Conservation (phyloP, 2,113 vertebrate species). For the Bostrychus sinensis region DNA sequence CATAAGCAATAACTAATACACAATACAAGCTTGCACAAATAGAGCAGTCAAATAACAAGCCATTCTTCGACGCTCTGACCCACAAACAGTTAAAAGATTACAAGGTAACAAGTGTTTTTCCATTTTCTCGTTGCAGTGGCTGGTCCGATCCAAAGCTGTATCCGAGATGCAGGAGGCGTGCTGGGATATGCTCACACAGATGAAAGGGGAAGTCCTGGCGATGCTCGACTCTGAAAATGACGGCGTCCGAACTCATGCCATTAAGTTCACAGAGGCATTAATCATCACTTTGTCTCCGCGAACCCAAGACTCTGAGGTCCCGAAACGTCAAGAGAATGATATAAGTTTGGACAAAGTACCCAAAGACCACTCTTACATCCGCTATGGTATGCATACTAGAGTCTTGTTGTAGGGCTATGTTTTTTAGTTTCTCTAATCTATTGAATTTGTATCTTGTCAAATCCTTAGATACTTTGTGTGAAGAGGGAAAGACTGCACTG, state of each 20-base stretch:
- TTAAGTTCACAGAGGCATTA: constrained; percentile 93
- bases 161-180: constrained; percentile 91
- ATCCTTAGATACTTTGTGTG: constrained; percentile 81
- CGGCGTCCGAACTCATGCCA: constrained; percentile 92
- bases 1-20: no score
- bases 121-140: constrained; percentile 82
- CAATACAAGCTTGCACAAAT: no score
- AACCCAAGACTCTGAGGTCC: constrained; percentile 86
- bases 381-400: constrained; percentile 77
- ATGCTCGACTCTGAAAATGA: constrained; percentile 94
- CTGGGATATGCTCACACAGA: constrained; percentile 92
- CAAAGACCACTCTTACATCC: constrained; percentile 89
- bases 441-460: neutral
- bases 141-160: constrained; percentile 85
- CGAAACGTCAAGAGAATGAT: constrained; percentile 88
- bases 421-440: neutral
- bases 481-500: constrained; percentile 87
- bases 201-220: constrained; percentile 89
- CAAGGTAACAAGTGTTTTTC: no score
- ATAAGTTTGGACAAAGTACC: constrained; percentile 92
- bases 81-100: neutral
- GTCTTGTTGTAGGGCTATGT: neutral
- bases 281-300: constrained; percentile 90
- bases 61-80: neutral
- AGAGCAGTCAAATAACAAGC: no score